Conservation (phyloP, 1,140 invertebrate species). For the Palaemon carinicauda region DNA sequence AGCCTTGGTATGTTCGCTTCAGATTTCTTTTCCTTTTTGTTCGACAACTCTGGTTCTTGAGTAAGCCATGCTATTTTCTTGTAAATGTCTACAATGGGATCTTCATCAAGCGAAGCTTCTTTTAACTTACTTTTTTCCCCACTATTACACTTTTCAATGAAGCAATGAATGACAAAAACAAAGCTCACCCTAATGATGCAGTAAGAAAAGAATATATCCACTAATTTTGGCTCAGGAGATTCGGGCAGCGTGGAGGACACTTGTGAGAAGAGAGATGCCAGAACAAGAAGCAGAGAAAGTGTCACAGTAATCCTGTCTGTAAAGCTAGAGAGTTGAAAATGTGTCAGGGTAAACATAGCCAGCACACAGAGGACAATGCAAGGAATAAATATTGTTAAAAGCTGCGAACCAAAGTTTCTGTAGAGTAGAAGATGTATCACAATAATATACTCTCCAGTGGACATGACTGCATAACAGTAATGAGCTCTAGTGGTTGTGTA, state of each 20-base stretch:
- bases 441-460: neutral
- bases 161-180: constrained; percentile 24
- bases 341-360: neutral
- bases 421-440: neutral
- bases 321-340: constrained; percentile 11
- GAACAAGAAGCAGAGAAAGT: constrained; percentile 23
- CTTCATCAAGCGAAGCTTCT: too few species aligned
- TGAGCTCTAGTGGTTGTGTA: neutral
- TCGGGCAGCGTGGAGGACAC: neutral
- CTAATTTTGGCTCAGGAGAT: constrained; percentile 11
- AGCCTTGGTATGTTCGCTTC: too few species aligned
- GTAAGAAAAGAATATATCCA: constrained; percentile 35
- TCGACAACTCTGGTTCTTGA: too few species aligned
- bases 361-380: constrained; percentile 13
- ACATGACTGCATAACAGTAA: neutral
- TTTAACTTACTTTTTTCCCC: too few species aligned
- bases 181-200: constrained; percentile 16
- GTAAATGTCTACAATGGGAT: too few species aligned
- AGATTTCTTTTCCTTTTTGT: too few species aligned
- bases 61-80: too few species aligned
- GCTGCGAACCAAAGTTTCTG: neutral
- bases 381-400: constrained; percentile 10
- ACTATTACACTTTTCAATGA: too few species aligned
- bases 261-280: constrained; percentile 31
- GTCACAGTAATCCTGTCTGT: constrained; percentile 23